Evolutionary conservation across 2,888 invertebrate genomes (phyloP), one percentile per base, ranked within the genome.

Genomic region (Eucera pruinosa): DNA sequence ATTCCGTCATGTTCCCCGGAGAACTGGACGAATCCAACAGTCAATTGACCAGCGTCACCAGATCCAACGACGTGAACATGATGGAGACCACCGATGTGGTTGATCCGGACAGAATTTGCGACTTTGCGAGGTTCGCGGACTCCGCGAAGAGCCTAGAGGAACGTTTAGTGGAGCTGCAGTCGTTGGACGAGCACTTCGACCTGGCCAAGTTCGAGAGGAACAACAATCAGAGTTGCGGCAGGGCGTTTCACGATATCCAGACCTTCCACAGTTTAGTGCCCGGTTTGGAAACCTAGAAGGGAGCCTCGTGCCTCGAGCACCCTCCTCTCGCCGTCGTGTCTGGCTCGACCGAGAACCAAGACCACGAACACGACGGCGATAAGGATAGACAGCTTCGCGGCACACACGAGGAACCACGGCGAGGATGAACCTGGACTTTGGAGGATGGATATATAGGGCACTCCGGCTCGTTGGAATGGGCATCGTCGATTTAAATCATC

Each of bases 201-300:
- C 76, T 90, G 13, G 83, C 89, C 3, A 91, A 91, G 70, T 89
- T 91, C 69, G 91, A 91, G 73, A 88, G 90, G 27, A 90, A 89
- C 78, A 91, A 90, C 76, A 90, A 89, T 72, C 91, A 91, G 80
- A 91, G 90, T 74, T 91, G 91, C 78, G 91, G 91, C 52, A 73
- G 91, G 69, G 90, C 91, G 67, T 91, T 91, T 81, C 91, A 91
- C 81, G 91, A 91, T 70, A 91, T 91, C 41, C 91, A 91, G 69
- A 91, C 91, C 73, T 91, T 91, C 86, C 91, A 91, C 81, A 91
- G 89, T 79, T 86, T 91, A 66, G 91, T 91, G n/a, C 91, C 91
- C 6, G 91, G 91, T 0, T 82, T 91, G 72, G 91, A 91, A 67
- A 91, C 90, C 80, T 91, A 91, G 89, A 89, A 71, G 62, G 69